These are phyloP conservation scores for Linnaemya tessellans DNA, from an alignment of 2,888 invertebrate species.

Conservation along the genomic window DNA sequence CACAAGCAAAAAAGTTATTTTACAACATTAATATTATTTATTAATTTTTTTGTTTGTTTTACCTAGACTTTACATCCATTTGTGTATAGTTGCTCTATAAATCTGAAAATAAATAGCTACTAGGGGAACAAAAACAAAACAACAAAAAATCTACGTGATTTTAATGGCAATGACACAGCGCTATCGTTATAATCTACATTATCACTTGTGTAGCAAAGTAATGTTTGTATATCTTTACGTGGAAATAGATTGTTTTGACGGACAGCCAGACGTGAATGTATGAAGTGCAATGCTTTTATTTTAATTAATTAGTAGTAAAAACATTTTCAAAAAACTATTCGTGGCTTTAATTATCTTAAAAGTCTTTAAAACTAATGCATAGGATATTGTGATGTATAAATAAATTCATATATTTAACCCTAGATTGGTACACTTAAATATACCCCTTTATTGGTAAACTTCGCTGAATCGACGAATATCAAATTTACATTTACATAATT, in stretches of 20 bases:
- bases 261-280: slow-evolving; percentile 30
- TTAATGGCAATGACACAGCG: slow-evolving; percentile 62
- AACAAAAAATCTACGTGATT: slow-evolving; percentile 23
- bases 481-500: too few species aligned
- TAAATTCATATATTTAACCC: too few species aligned
- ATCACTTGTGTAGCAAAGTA: slow-evolving; percentile 64
- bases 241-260: slow-evolving; percentile 13
- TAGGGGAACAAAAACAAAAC: neutral
- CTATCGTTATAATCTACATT: slow-evolving; percentile 62
- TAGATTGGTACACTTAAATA: too few species aligned
- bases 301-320: slow-evolving; percentile 16
- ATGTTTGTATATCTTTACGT: slow-evolving; percentile 19
- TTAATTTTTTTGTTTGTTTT: neutral
- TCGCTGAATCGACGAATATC: too few species aligned
- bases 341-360: slow-evolving; percentile 50
- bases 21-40: slow-evolving; percentile 39
- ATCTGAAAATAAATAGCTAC: slow-evolving; percentile 3
- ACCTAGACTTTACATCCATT: neutral
- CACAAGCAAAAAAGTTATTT: slow-evolving; percentile 45
- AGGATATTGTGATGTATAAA: too few species aligned
- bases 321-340: neutral
- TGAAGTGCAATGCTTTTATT: slow-evolving; percentile 1
- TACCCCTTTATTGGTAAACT: too few species aligned
- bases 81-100: neutral
- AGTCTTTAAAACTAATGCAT: neutral